Evolutionary conservation across 2,888 invertebrate genomes (phyloP), one percentile per base, ranked within the genome.

Genomic region (Chalcis sispes): DNA sequence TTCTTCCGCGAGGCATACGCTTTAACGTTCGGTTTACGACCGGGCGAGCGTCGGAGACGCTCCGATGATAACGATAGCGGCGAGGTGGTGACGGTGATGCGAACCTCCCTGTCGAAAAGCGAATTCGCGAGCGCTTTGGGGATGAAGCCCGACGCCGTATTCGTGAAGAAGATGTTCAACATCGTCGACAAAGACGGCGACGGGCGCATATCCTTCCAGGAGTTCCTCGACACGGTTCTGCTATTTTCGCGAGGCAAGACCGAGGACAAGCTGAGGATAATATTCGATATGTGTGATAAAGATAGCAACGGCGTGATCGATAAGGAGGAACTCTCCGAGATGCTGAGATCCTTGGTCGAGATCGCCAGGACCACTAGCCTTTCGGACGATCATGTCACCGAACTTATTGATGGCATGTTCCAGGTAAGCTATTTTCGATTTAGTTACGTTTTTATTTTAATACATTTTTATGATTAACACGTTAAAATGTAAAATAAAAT

Each of bases 251-350:
- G 96, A 0, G 98, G 97, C 5, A 96, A 96, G 82, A 97, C 97
- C 0, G 97, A 97, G 83, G 97, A 97, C 85, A 98, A 98, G 84
- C 90, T 98, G 42, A 91, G 97, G 4, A 97, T 98, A 40, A 96
- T 98, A 80, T 98, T 98, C 86, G 97, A 98, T 88, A 98, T 98
- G 98, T 98, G 98, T 84, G 98, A 98, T 86, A 96, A 97, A 82
- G 96, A 98, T 86, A 93, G 96, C 18, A 97, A 97, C 83, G 97
- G 98, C 0, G 96, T 96, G 0, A 98, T 98, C 74, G 97, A 98
- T 85, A 97, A 98, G 84, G 94, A 93, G 1, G 98, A 98, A 86
- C 90, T 98, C 23, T 96, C 96, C 25, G 97, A 97, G 88, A 97
- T 98, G 95, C 90, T 98, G 85, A 91, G 97, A 23, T 97, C 97